Evolutionary conservation across 1,140 invertebrate genomes (phyloP), one percentile per base, ranked within the genome.

Genomic region (Drosophila ogumai): DNA sequence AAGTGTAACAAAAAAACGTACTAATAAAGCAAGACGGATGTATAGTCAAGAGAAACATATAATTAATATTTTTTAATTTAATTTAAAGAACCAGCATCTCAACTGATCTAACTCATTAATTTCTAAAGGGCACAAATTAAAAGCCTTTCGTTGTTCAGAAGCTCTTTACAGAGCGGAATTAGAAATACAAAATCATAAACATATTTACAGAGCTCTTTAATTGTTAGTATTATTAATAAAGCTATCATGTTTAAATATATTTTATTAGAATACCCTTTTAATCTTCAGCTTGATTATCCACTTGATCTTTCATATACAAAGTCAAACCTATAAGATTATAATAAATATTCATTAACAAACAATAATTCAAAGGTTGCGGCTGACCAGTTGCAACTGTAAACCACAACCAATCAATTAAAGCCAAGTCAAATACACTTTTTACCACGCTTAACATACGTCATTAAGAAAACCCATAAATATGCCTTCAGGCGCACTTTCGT

Each of bases 391-490:
- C 32, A 36, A 9, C 22, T 61, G 38, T 32, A 61, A 61, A n/a
- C 56, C 66, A 43, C 61, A 66, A 9, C 17, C 31, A 54, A 69
- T 66, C 38, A 66, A 69, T 69, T 69, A 54, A 66, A 66, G 28
- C 31, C 65, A 32, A 67, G 38, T 36, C 19, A 64, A 32, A 67
- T 36, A 50, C 46, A 50, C 46, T 65, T 52, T 49, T 31, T 32
- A 57, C 44, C 68, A 44, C 52, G 43, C 25, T 64, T 40, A 41
- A 54, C 43, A 56, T 38, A 50, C 44, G 40, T 65, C 71, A 65
- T 73, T 65, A 65, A 32, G 59, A 75, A 65, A 75, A 28, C 60
- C 60, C 52, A 75, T 75, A 75, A 75, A 75, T 75, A 50, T 75
- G 60, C 52, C 50, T 57, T 13, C 3, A 19, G 71, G 72, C 52